Evolutionary conservation across 1,140 invertebrate species (phyloP), one percentile per base, ranked within the genome.

Genomic region (Drosophila navojoa): DNA sequence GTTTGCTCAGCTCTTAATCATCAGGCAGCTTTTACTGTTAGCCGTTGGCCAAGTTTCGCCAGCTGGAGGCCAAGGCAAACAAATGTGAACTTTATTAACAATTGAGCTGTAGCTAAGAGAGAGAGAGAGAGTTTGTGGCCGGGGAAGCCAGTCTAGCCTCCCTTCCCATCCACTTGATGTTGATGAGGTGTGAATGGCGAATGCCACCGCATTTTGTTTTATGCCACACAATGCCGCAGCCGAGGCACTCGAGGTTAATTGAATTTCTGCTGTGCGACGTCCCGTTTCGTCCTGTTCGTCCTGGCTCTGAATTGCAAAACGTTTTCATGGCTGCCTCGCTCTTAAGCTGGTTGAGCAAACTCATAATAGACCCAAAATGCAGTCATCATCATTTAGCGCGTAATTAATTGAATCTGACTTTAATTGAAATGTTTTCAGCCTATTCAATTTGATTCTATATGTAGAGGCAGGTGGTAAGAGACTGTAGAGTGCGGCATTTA

Each of bases 1-100:
- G 84, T 89, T 75, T 89, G 85, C 85, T 59, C 52, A 89, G 77
- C 84, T 84, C 85, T 89, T 89, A 89, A 89, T 89, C 84, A 82
- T 66, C 77, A 79, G 76, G 50, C 54, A 69, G 79, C 58, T 79
- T 81, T 60, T 86, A 81, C 68, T 61, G 73, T 45, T 54, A 64
- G 59, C 62, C 54, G 47, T 13, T 47, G 53, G 62, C 45, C 1
- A 13, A 69, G 66, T 73, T 84, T 80, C 72, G 35, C 35, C 10
- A 50, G 27, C 27, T 29, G 27, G 5, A 29, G 27, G 27, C 4
- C 5, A 32, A 32, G 49, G 35, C 57, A 81, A 78, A 67, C 75
- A 75, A 55, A 77, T 49, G 59, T 64, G 38, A 29, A 44, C 64
- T 74, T 72, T 72, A 72, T 72, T 72, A 72, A 67, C 59, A 73